phyloP scores from a whole-genome alignment of 2,888 invertebrate genomes.

The Deladenus siricidicola region DNA sequence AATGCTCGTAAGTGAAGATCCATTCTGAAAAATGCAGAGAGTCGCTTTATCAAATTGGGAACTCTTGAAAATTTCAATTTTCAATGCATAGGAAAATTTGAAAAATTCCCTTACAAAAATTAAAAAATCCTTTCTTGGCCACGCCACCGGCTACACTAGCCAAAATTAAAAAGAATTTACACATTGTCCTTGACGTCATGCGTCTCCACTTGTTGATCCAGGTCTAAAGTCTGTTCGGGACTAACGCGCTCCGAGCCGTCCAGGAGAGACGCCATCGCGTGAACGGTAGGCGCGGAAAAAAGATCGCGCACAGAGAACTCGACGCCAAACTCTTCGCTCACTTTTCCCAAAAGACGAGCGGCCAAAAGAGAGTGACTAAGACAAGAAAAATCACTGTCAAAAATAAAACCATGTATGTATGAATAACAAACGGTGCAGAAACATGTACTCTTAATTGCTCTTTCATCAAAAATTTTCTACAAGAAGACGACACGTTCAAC shows the following conservation, averaged over 20 bases:
- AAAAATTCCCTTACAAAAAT: too few relatives aligned
- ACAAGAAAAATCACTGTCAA: too few relatives aligned
- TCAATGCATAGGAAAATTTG: too few relatives aligned
- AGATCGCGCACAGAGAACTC: slow-evolving; percentile 54
- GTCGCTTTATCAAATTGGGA: too few relatives aligned
- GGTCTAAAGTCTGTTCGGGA: slow-evolving; percentile 44
- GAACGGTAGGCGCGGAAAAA: slow-evolving; percentile 54
- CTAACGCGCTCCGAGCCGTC: slow-evolving; percentile 38
- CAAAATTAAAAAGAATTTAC: slow-evolving; percentile 13
- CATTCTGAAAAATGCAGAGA: slow-evolving; percentile 42
- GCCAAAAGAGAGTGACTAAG: slow-evolving; percentile 56
- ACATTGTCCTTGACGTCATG: slow-evolving; percentile 50
- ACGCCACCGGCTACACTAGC: too few relatives aligned
- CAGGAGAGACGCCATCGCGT: slow-evolving; percentile 51
- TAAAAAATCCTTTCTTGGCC: too few relatives aligned
- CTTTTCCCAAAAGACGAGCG: slow-evolving; percentile 52
- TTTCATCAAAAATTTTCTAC: too few relatives aligned
- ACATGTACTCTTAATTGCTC: background rate
- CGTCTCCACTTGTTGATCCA: slow-evolving; percentile 53
- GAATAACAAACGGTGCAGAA: background rate
- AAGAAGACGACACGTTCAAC: too few relatives aligned
- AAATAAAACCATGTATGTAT: too few relatives aligned
- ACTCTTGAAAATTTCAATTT: too few relatives aligned
- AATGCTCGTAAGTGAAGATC: slow-evolving; percentile 56
- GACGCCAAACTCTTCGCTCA: slow-evolving; percentile 45